Evolutionary conservation across 1,140 invertebrate genomes (phyloP).

Genomic region (Triops cancriformis): DNA sequence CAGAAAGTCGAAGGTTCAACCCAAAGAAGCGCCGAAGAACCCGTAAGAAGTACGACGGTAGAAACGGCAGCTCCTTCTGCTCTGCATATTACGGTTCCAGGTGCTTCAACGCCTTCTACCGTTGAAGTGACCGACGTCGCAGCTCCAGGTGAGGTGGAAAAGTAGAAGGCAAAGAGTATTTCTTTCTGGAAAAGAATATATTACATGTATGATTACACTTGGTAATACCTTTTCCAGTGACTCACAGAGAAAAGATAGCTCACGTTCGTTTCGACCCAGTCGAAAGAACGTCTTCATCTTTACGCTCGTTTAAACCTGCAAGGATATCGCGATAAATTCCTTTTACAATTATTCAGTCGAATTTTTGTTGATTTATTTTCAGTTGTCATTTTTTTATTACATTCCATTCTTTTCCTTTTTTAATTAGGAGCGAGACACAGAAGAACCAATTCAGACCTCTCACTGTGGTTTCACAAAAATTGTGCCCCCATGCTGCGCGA

Average conservation of each 20-base stretch:
- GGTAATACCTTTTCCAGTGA: too few species aligned
- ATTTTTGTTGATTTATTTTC: neutral
- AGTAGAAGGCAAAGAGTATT: neutral
- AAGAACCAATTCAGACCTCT: neutral
- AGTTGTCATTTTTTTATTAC: neutral
- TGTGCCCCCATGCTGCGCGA: neutral
- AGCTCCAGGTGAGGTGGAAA: neutral
- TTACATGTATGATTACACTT: too few species aligned
- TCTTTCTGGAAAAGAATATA: too few species aligned
- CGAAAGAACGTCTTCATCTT: too few species aligned
- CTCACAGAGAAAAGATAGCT: too few species aligned
- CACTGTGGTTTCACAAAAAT: neutral
- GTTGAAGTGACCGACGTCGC: neutral
- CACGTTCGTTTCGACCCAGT: too few species aligned
- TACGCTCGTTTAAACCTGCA: too few species aligned
- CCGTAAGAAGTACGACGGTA: neutral
- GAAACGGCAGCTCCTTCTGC: slow-evolving; percentile 1
- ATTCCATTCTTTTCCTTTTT: too few species aligned
- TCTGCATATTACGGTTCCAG: neutral
- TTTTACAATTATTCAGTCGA: neutral
- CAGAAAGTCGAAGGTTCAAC: neutral
- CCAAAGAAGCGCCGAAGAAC: neutral
- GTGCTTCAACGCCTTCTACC: neutral
- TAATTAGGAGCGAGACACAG: neutral
- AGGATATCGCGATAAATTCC: too few species aligned